Conservation (phyloP, 2,113 vertebrate genomes). For the Dasyurus viverrinus region DNA sequence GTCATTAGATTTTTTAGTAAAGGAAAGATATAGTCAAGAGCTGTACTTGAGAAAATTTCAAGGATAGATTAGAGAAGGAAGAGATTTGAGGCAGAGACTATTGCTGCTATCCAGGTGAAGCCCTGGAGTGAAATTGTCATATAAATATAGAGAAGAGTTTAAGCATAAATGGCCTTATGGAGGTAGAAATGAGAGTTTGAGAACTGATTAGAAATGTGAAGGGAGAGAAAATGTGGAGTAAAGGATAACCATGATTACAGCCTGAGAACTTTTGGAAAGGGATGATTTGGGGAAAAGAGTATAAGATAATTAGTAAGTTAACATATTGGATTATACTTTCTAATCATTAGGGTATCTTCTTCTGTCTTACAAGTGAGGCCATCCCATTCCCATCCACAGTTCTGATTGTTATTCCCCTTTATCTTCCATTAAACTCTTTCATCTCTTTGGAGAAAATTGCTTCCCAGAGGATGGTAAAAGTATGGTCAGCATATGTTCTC, state of each 20-base stretch:
- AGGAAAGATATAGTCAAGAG: background rate
- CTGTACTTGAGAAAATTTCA: too few species aligned
- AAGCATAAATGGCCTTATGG: too few species aligned
- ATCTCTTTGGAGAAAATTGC: background rate
- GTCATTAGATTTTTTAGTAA: background rate
- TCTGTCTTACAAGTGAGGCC: background rate
- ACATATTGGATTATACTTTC: background rate
- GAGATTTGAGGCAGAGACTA: background rate
- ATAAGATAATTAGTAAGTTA: background rate
- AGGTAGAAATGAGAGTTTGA: too few species aligned
- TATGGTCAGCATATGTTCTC: background rate
- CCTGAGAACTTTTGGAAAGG: background rate
- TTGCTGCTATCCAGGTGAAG: background rate
- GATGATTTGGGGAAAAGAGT: background rate
- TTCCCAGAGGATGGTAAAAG: background rate
- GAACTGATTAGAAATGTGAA: background rate
- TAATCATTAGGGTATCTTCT: background rate
- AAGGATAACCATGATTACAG: background rate
- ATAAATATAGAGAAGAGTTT: too few species aligned
- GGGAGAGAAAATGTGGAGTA: background rate
- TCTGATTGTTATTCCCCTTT: background rate
- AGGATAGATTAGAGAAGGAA: too few species aligned
- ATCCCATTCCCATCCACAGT: background rate
- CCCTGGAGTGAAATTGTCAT: too few species aligned
- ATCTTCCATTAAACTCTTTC: background rate